These are phyloP conservation scores for Spatula versicolor DNA, from an alignment of 2,797 vertebrate species.

Conservation along the genomic window DNA sequence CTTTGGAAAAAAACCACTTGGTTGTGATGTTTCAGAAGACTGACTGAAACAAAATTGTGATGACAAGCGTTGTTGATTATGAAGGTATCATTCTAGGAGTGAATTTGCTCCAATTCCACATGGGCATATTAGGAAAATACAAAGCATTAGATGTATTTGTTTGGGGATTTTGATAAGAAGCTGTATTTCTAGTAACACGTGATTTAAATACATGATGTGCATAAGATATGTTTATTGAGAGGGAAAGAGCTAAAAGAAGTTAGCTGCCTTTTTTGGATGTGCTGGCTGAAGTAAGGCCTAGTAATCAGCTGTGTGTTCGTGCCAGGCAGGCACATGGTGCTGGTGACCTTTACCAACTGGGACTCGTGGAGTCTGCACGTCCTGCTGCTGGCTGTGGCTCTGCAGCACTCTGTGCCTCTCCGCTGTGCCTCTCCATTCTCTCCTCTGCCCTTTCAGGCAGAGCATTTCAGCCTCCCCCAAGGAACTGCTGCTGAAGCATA, in stretches of 20 bases:
- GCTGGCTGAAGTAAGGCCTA: not conserved
- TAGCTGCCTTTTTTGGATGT: not conserved
- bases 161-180: not conserved
- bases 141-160: not conserved
- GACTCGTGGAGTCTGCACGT: fast-evolving
- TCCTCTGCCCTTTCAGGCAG: not conserved
- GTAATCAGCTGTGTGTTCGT: not conserved
- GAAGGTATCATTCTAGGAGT: not conserved
- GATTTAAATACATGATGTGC: no score
- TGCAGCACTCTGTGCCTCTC: fast-evolving
- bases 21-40: not conserved
- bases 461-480: not conserved
- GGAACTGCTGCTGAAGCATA: not conserved
- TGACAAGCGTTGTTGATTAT: not conserved
- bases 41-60: not conserved
- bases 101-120: not conserved
- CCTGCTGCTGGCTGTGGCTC: not conserved
- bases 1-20: not conserved
- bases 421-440: not conserved
- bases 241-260: not conserved
- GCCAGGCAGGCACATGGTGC: not conserved
- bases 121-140: not conserved
- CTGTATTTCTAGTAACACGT: fast-evolving
- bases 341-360: not conserved
- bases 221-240: not conserved